Base-by-base conservation (phyloP, 2,797 vertebrate species). In the Sebastes hubbsi region DNA sequence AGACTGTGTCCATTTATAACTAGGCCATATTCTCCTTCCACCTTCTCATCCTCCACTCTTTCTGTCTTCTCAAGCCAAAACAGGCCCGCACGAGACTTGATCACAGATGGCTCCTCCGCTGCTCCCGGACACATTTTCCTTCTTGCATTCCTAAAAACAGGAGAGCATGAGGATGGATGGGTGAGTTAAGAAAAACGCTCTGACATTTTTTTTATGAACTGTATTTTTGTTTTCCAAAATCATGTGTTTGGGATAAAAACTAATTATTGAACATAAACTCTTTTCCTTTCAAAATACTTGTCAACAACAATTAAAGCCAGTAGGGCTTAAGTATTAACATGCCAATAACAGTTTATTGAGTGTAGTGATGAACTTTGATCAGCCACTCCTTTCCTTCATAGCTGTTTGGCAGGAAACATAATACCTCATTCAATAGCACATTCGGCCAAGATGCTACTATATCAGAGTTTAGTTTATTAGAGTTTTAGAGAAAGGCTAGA, bases 1-100 rank as follows among this genome's bases (percentile, higher is more conserved):
- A 99, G 92, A 85, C 97, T 98, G 94, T 97, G 97, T 30, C 98
- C 98, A 0, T 96, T 97, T 86, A 99, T 98, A 76, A 99, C 79
- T 22, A 99, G 94, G 49, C 94, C 98, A 0, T 97, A 99, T 3
- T 96, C 93, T 75, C 93, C 95, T 2, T 95, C 84, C 78, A 94
- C 93, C 22, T 80, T 81, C 78, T 99, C 97, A 4, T 99, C 97
- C 10, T 94, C 93, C 71, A 98, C 38, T 36, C 80, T 59, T 72
- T 90, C 62, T 3, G 80, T 58, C 0, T 83, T 94, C 69, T 90
- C 86, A 2, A 92, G 65, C 91, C 91, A 93, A 13, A 94, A 94
- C 70, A 94, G 79, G 2, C 94, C 93, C 0, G 86, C 84, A 0
- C 91, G 69, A n/a, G 93, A 84, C 27, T 76, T 90, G 65, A 34